Conservation (phyloP, 2,888 invertebrate species). For the Neria commutata region DNA sequence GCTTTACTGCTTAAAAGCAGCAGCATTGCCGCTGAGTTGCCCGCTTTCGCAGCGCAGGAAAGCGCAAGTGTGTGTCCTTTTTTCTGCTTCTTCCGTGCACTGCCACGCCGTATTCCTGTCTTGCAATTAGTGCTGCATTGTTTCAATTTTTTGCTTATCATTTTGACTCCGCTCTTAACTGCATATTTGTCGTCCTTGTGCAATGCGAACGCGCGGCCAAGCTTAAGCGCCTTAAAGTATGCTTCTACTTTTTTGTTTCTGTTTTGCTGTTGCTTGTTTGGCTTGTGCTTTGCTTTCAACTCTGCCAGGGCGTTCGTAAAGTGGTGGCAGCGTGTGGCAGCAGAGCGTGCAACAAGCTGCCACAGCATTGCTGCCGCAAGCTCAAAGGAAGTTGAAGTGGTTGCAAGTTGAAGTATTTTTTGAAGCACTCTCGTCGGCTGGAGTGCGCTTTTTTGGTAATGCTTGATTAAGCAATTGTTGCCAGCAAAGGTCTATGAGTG, state of each 20-base stretch:
- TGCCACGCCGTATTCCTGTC: conserved; percentile 41
- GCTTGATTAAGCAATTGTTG: not conserved
- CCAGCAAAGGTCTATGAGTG: no score
- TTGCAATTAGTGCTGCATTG: conserved; percentile 56
- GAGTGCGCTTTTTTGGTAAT: not conserved
- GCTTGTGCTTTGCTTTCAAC: no score
- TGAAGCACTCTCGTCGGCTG: not conserved
- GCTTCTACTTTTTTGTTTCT: not conserved
- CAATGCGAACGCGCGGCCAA: not conserved
- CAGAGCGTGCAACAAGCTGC: not conserved
- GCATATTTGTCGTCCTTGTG: not conserved
- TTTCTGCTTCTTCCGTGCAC: not conserved
- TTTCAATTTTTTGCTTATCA: conserved; percentile 27
- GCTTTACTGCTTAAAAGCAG: not conserved
- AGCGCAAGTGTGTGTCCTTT: no score
- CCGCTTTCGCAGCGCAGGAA: no score
- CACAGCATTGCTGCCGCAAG: not conserved
- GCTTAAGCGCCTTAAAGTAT: not conserved
- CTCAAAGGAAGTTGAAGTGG: not conserved
- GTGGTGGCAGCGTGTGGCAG: not conserved
- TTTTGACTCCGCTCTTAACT: not conserved
- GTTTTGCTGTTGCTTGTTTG: no score
- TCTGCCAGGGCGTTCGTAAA: not conserved
- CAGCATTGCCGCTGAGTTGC: no score
- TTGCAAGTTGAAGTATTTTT: not conserved